Base-by-base conservation (phyloP, 2,888 invertebrate genomes). In the Deilephila elpenor region DNA sequence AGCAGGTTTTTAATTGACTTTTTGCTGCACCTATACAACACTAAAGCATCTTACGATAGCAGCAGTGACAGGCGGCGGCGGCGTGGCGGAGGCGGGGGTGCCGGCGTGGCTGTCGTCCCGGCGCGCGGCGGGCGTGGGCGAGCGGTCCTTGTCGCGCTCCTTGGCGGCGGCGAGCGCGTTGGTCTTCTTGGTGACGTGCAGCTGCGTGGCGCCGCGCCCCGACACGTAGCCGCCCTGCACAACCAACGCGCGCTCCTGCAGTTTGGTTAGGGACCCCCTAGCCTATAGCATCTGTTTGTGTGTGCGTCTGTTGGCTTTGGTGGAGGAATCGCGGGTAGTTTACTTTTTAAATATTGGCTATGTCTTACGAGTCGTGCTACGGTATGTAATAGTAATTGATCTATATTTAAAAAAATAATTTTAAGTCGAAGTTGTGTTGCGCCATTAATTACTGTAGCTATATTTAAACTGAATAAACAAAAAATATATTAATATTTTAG, bases 131-230 rank as follows among this genome's bases (percentile, higher is more conserved):
- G 90, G 89, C 0, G 91, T 89, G 34, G 91, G 90, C 19, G 89
- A 88, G 25, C 90, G 71, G 53, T 94, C 91, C 92, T 95, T 86
- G 89, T 94, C 96, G 87, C 97, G 96, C 86, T 97, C 97, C 81
- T 87, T 87, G 76, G 86, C 88, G 19, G 83, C 85, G 72, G 94
- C 94, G 78, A 98, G 95, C 72, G 98, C 96, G 93, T 98, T 98
- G 71, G 96, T 95, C 90, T 97, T 97, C 93, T 97, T 97, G 59
- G 85, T 91, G 73, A 98, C 96, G 86, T 97, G 97, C 70, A 98
- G 95, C 81, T 97, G 93, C 81, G 94, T 93, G 85, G 90, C 91
- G 78, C 95, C 95, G 78, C 96, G 95, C 60, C 96, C 96, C 70
- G 95, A 94, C 79, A 96, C 96, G 91, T 96, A 96, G 73, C 96